phyloP scores from a whole-genome alignment of 1,140 invertebrate genomes.

The Batillaria attramentaria region DNA sequence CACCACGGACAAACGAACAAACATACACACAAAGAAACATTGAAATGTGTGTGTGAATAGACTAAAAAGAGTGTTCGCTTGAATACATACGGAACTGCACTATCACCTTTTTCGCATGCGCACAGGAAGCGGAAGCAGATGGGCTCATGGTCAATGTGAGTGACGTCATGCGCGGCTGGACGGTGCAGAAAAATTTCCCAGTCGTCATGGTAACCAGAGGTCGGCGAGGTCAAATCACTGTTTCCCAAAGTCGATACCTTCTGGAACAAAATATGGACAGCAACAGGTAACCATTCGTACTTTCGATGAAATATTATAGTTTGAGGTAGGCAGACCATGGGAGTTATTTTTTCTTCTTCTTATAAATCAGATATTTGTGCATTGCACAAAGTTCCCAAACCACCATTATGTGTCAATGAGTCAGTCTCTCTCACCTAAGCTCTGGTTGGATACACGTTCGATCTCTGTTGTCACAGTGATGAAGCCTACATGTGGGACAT shows the following conservation, averaged over 20 bases:
- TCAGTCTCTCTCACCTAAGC: too few species aligned
- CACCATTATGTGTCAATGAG: too few species aligned
- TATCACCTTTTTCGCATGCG: conserved; percentile 1
- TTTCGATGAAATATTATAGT: not conserved
- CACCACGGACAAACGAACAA: not conserved
- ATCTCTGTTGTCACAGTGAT: too few species aligned
- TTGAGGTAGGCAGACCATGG: not conserved
- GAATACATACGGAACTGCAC: not conserved
- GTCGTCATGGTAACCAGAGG: conserved; percentile 79
- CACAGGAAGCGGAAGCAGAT: conserved; percentile 28
- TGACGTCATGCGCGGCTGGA: conserved; percentile 91
- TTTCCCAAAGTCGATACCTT: conserved; percentile 52
- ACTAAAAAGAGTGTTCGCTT: not conserved
- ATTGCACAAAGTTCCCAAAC: too few species aligned
- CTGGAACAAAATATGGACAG: conserved; percentile 43
- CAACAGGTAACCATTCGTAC: not conserved
- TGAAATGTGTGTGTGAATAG: not conserved
- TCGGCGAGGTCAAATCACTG: not conserved
- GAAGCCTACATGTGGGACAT: conserved; percentile 36
- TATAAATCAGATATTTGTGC: too few species aligned
- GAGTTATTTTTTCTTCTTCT: too few species aligned
- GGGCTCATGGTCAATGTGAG: conserved; percentile 71
- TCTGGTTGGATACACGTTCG: too few species aligned
- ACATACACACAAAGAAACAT: not conserved
- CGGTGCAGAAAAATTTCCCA: conserved; percentile 88